phyloP scores from a whole-genome alignment of 2,113 vertebrate species.

The Gracilinanus agilis region DNA sequence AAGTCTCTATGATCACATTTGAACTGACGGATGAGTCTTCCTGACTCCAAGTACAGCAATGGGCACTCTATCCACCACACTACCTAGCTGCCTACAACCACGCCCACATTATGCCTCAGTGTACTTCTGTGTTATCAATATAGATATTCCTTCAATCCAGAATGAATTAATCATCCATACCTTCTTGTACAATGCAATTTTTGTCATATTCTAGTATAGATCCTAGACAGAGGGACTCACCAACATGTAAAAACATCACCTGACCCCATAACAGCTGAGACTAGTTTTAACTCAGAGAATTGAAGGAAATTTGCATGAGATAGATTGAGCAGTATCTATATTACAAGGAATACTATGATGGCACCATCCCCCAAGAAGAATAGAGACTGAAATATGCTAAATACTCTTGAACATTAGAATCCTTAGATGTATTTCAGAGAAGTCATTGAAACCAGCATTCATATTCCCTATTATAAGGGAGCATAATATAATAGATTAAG shows the following conservation, averaged over 20 bases:
- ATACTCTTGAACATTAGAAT: neutral
- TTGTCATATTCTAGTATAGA: neutral
- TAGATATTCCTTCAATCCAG: neutral
- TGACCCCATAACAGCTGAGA: neutral
- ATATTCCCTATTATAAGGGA: neutral
- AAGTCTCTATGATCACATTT: no score
- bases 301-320: slow-evolving; percentile 1
- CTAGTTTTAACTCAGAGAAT: neutral
- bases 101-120: neutral
- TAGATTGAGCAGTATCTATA: neutral
- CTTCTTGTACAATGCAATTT: neutral
- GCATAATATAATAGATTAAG: neutral
- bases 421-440: neutral
- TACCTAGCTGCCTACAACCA: no score
- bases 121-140: neutral
- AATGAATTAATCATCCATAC: neutral
- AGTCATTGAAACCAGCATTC: neutral
- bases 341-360: slow-evolving; percentile 12
- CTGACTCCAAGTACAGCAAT: no score
- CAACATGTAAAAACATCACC: neutral
- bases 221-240: neutral
- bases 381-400: slow-evolving; percentile 9
- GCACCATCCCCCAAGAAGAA: neutral
- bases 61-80: no score
- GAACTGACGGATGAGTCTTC: no score